A percentile compares a stretch with the other conserved stretches of the same genome.
Evolutionary conservation across 2,888 invertebrate genomes (phyloP).

Genomic region (Sepioteuthis lessoniana): DNA sequence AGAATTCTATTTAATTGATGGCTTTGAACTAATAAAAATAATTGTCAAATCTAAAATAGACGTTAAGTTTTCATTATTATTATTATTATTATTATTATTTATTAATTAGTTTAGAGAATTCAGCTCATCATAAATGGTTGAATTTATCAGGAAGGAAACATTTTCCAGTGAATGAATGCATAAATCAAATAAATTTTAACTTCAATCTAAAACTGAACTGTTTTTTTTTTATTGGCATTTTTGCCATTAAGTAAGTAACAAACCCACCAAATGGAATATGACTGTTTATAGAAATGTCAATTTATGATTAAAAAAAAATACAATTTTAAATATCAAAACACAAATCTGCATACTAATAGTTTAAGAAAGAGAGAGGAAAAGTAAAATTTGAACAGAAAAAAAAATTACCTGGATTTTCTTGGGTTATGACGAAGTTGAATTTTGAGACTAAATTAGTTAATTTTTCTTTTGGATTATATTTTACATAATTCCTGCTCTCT

Average conservation of each 20-base stretch:
- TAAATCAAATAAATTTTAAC: neutral
- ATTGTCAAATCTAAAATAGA: neutral
- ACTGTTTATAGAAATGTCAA: no score
- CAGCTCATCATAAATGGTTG: neutral
- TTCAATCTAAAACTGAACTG: neutral
- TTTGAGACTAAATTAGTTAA: no score
- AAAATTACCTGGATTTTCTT: neutral
- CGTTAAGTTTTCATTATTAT: neutral
- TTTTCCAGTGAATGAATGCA: neutral
- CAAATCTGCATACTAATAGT: neutral
- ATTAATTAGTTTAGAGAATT: neutral
- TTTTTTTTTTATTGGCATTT: conserved; percentile 15
- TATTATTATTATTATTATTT: no score
- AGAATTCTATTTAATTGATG: neutral
- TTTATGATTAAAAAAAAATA: no score
- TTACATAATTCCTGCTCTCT: no score
- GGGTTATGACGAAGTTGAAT: neutral
- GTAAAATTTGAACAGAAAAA: neutral
- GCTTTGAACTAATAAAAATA: neutral
- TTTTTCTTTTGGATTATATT: no score
- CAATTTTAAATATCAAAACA: neutral
- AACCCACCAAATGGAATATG: neutral
- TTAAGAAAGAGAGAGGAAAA: neutral
- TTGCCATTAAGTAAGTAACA: neutral
- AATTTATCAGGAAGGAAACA: neutral